These are phyloP conservation scores for Sesamia nonagrioides DNA, from an alignment of 1,140 invertebrate species.

Conservation along the genomic window DNA sequence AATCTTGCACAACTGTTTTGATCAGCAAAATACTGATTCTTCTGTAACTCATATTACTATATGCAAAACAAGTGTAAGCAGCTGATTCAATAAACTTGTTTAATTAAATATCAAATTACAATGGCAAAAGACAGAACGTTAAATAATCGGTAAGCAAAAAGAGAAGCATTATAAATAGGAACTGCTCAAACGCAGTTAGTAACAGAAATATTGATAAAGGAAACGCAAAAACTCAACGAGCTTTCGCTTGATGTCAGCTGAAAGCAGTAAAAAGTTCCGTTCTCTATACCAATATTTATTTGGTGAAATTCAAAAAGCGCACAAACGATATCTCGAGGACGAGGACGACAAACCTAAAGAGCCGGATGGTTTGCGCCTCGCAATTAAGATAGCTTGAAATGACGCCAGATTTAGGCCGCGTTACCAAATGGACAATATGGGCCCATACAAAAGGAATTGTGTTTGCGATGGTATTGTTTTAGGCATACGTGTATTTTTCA, in stretches of 20 bases:
- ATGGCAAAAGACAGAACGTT: conserved; percentile 1
- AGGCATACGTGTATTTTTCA: background rate
- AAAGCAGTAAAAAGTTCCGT: conserved; percentile 33
- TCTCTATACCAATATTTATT: conserved; percentile 33
- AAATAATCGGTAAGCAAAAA: background rate
- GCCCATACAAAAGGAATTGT: conserved; percentile 34
- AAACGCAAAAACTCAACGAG: background rate
- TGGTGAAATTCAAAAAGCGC: conserved; percentile 36
- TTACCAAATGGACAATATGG: conserved; percentile 48
- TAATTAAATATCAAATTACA: background rate
- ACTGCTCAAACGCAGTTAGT: background rate
- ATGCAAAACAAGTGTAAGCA: background rate
- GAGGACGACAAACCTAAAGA: conserved; percentile 32
- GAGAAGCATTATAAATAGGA: background rate
- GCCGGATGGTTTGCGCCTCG: conserved; percentile 48
- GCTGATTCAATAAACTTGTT: background rate
- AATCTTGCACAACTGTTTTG: background rate
- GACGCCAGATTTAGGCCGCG: conserved; percentile 37
- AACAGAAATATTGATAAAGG: background rate
- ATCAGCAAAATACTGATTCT: background rate
- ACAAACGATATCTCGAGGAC: conserved; percentile 35
- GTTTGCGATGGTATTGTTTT: conserved; percentile 30
- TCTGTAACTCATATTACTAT: background rate
- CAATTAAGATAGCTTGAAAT: conserved; percentile 50
- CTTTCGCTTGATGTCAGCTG: conserved; percentile 5